These are phyloP conservation scores for Heterodera carotae DNA, from an alignment of 1,140 invertebrate genomes.

Conservation along the genomic window DNA sequence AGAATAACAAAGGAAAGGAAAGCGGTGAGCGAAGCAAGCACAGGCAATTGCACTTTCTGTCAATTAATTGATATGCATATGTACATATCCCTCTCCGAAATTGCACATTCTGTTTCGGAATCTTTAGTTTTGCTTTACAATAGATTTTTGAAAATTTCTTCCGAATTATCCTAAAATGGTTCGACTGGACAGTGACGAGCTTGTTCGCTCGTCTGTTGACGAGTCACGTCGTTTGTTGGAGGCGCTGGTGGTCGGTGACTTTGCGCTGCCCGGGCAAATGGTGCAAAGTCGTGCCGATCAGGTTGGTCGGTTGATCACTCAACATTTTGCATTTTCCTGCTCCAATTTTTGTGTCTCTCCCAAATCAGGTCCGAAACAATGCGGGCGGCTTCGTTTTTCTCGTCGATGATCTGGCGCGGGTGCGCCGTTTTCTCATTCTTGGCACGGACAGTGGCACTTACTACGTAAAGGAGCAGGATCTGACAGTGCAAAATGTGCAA, in stretches of 20 bases:
- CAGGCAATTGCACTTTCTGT: too few relatives aligned
- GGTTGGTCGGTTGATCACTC: neutral
- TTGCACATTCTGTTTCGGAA: too few relatives aligned
- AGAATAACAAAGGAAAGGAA: too few relatives aligned
- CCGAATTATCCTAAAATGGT: too few relatives aligned
- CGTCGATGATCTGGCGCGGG: conserved; percentile 61
- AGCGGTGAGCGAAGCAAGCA: too few relatives aligned
- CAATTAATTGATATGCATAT: too few relatives aligned
- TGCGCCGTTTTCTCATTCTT: conserved; percentile 66
- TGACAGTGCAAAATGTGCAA: conserved; percentile 61
- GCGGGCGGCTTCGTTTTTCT: conserved; percentile 66
- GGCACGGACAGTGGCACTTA: conserved; percentile 61
- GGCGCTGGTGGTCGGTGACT: neutral
- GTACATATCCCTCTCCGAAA: too few relatives aligned
- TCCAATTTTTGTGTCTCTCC: neutral
- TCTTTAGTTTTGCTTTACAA: too few relatives aligned
- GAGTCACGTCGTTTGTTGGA: neutral
- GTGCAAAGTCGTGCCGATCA: neutral
- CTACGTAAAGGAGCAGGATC: conserved; percentile 57
- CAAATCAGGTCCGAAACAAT: conserved; percentile 58
- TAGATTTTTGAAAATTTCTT: too few relatives aligned
- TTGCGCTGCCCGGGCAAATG: neutral
- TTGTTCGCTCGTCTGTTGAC: neutral
- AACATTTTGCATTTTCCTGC: too few relatives aligned
- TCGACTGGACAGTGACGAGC: too few relatives aligned